These are phyloP conservation scores for Criorhina ranunculi DNA, from an alignment of 2,888 invertebrate species.

Conservation along the genomic window DNA sequence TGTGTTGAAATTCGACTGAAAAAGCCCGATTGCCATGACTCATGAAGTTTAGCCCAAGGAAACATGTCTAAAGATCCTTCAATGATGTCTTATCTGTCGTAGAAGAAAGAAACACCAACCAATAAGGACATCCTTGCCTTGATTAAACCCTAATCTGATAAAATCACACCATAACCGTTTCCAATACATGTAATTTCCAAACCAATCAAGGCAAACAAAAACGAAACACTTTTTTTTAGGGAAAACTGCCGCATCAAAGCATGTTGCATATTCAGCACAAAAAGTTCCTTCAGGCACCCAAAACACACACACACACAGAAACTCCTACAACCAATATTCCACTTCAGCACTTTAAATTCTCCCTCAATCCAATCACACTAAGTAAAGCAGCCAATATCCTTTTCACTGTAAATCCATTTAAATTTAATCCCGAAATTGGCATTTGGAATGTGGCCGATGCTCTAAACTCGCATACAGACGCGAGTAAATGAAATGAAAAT, in stretches of 20 bases:
- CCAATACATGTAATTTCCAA: conserved; percentile 6
- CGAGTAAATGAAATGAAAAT: conserved; percentile 30
- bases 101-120: no score
- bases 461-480: background rate
- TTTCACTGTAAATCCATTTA: conserved; percentile 71
- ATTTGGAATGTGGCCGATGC: conserved; percentile 54
- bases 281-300: conserved; percentile 11
- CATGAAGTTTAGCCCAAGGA: no score
- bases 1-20: no score
- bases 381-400: conserved; percentile 72
- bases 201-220: conserved; percentile 28
- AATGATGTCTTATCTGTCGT: no score
- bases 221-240: background rate
- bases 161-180: conserved; percentile 48
- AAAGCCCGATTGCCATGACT: no score
- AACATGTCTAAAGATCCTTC: no score
- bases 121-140: conserved; percentile 40
- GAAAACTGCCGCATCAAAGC: conserved; percentile 22
- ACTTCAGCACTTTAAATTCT: conserved; percentile 65
- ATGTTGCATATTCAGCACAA: conserved; percentile 60
- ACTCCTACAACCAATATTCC: conserved; percentile 40
- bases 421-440: conserved; percentile 75
- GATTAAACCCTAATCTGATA: conserved; percentile 51
- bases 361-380: conserved; percentile 70
- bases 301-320: background rate